These are phyloP conservation scores for Microctonus brassicae DNA, from an alignment of 2,888 invertebrate species.

Conservation along the genomic window DNA sequence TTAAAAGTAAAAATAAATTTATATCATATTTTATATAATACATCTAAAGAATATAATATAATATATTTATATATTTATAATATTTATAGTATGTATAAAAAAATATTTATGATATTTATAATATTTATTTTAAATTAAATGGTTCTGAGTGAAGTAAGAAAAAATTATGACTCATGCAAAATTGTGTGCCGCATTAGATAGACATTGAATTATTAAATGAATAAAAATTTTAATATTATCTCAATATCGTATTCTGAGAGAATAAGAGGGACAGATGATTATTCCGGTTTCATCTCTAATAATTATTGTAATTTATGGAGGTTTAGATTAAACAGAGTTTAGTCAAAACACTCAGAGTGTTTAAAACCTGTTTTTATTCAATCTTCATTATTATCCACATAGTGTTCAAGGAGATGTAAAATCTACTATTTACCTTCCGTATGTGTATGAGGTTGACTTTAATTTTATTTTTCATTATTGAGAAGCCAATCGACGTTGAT, in stretches of 20 bases:
- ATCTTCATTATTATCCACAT: neutral
- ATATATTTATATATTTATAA: too few species aligned
- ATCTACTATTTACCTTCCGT: neutral
- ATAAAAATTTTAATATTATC: slow-evolving; percentile 1
- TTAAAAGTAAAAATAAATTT: slow-evolving; percentile 42
- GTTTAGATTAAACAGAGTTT: neutral
- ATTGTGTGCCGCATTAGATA: neutral
- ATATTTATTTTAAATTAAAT: too few species aligned
- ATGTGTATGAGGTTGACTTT: neutral
- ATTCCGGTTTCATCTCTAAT: slow-evolving; percentile 1
- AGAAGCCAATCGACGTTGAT: neutral
- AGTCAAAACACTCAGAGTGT: neutral
- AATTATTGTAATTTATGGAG: slow-evolving; percentile 16
- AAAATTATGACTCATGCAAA: neutral
- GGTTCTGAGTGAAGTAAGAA: neutral
- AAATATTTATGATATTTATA: too few species aligned
- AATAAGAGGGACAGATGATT: neutral
- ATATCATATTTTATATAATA: too few species aligned
- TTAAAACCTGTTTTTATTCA: slow-evolving; percentile 4
- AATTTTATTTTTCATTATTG: neutral
- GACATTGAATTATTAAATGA: neutral
- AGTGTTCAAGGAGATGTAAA: neutral
- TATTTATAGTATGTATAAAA: too few species aligned
- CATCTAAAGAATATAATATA: too few species aligned
- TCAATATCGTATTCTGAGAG: neutral